These are phyloP conservation scores for Cryptus armator DNA, from an alignment of 2,888 invertebrate species.

Conservation along the genomic window DNA sequence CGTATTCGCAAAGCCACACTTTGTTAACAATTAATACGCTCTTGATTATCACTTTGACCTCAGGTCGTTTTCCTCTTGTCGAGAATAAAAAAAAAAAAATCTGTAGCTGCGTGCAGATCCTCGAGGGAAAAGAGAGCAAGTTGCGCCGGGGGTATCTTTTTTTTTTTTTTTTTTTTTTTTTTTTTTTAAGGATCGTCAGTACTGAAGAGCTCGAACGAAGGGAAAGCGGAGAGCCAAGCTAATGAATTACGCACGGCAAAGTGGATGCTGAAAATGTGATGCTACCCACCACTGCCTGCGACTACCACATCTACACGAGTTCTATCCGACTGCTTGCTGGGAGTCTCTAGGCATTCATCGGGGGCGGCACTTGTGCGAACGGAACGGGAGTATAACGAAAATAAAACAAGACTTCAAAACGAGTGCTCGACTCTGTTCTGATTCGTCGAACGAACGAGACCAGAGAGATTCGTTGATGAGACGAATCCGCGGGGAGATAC, in stretches of 20 bases:
- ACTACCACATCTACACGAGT: background rate
- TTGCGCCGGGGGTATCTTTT: background rate
- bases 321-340: background rate
- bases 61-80: background rate
- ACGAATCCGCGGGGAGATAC: background rate
- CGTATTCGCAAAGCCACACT: background rate
- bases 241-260: conserved; percentile 46
- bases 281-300: background rate
- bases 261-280: conserved; percentile 31
- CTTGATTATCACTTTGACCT: background rate
- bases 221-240: conserved; percentile 13
- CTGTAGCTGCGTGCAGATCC: background rate
- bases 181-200: background rate
- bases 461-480: conserved; percentile 40
- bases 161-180: conserved; percentile 11
- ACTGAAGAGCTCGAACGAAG: background rate
- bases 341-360: background rate
- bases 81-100: background rate
- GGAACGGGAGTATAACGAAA: conserved; percentile 23
- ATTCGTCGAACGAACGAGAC: conserved; percentile 78
- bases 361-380: conserved; percentile 34
- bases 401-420: conserved; percentile 68
- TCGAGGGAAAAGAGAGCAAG: background rate
- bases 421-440: conserved; percentile 79
- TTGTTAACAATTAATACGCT: conserved; percentile 18